Base-by-base conservation (phyloP, 2,113 vertebrate species). In the Daubentonia madagascariensis region DNA sequence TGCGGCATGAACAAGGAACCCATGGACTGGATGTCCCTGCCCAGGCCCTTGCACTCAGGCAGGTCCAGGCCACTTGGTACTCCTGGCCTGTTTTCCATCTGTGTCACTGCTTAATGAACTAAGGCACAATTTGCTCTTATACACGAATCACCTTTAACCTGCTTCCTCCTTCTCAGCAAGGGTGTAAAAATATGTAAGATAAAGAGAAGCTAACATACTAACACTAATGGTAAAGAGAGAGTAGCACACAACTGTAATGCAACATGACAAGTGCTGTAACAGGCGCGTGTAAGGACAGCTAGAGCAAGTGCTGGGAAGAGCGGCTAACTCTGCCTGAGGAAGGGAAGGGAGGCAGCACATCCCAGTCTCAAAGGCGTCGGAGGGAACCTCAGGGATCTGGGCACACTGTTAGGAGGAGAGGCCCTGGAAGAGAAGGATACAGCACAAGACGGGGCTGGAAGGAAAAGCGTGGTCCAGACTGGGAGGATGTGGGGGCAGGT, bases 401-500 rank as follows among this genome's bases (percentile, higher is more conserved):
- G 61, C n/a, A 68, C 5, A 43, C 28, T 28, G 25, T 30, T 14
- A 48, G 30, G 6, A 1, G 0, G 13, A 67, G 1, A 1, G 9
- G 37, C 4, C 7, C 40, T 61, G 22, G 20, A 57, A 72, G 43
- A 72, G 35, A 17, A 72, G 22, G 40, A 85, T 3, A 32, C 1
- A 54, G 22, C 32, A n/a, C 22, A 43, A 14, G n/a, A 63, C 5
- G 65, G 45, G 52, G 12, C 25, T 25, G 20, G 23, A 79, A 52
- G 40, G 48, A 48, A 80, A 40, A 72, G 52, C 0, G 0, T 2
- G 37, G 32, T 4, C 40, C 11, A 40, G 28, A 18, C 0, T 20
- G 1, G 1, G 17, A 37, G 50, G 65, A 48, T 1, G 35, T 14
- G 0, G n/a, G 20, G 0, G 40, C 3, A 0, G 1, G 11, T 22